These are phyloP conservation scores for Thera obeliscata DNA, from an alignment of 2,888 invertebrate species.

Conservation along the genomic window DNA sequence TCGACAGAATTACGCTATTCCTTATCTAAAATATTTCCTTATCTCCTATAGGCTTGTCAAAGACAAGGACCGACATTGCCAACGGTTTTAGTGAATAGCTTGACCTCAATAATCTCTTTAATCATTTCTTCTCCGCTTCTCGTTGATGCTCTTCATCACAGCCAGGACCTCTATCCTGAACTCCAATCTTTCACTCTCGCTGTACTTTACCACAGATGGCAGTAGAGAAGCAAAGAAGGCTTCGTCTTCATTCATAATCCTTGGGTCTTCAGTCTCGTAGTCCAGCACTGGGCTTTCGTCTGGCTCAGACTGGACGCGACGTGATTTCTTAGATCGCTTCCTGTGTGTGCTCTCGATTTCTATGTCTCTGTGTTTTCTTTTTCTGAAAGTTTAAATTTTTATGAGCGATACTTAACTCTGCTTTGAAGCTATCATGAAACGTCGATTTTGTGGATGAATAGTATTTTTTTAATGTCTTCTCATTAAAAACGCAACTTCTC, in stretches of 20 bases:
- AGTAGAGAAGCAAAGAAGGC: slow-evolving; percentile 77
- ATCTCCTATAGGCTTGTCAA: too few relatives aligned
- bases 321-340: slow-evolving; percentile 19
- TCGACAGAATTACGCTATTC: too few relatives aligned
- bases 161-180: slow-evolving; percentile 73
- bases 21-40: too few relatives aligned
- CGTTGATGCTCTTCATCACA: slow-evolving; percentile 71
- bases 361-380: slow-evolving; percentile 9
- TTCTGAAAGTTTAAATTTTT: slow-evolving; percentile 8
- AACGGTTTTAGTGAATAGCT: neutral
- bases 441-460: too few relatives aligned
- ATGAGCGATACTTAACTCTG: too few relatives aligned
- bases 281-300: slow-evolving; percentile 45
- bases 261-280: slow-evolving; percentile 57
- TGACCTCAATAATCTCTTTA: slow-evolving; percentile 1
- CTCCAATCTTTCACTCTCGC: slow-evolving; percentile 72
- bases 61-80: neutral
- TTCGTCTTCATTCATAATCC: slow-evolving; percentile 79
- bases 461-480: too few relatives aligned
- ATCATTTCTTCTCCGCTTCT: slow-evolving; percentile 57
- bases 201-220: slow-evolving; percentile 72
- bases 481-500: too few relatives aligned
- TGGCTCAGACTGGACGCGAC: slow-evolving; percentile 4
- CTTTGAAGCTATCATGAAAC: too few relatives aligned
- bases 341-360: slow-evolving; percentile 18